A percentile compares a stretch with the other conserved stretches of the same genome.
These are phyloP conservation scores for Sericinus montela DNA, from an alignment of 2,888 invertebrate genomes.

Conservation along the genomic window DNA sequence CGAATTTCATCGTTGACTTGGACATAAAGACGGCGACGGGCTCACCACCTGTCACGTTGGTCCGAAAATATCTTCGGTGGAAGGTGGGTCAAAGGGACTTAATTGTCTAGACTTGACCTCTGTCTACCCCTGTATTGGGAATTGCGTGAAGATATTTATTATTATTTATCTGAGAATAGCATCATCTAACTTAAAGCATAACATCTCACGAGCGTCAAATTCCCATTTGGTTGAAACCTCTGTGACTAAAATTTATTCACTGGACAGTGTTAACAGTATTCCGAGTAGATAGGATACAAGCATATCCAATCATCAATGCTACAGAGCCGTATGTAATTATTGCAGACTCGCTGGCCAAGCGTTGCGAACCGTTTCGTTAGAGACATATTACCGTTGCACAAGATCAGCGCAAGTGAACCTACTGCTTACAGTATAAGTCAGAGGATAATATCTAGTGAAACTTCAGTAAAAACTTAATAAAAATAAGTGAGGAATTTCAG, in stretches of 20 bases:
- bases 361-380: constrained; percentile 44
- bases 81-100: too few species aligned
- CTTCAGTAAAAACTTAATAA: background rate
- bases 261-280: background rate
- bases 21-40: too few species aligned
- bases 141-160: too few species aligned
- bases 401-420: constrained; percentile 7
- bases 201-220: too few species aligned
- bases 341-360: constrained; percentile 37
- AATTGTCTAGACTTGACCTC: too few species aligned
- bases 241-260: constrained; percentile 11
- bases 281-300: constrained; percentile 6
- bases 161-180: too few species aligned
- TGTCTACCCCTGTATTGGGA: too few species aligned
- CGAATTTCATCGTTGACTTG: too few species aligned
- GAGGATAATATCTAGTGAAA: constrained; percentile 14
- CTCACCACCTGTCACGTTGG: too few species aligned
- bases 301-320: constrained; percentile 10
- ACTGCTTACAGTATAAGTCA: constrained; percentile 12
- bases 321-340: constrained; percentile 25
- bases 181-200: too few species aligned
- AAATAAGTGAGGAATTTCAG: too few species aligned
- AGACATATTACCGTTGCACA: constrained; percentile 44
- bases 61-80: too few species aligned
- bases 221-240: background rate